Percentiles rank a stretch among this genome's conserved stretches.
These are phyloP conservation scores for Canis aureus DNA, from an alignment of 2,113 vertebrate species.

Conservation along the genomic window DNA sequence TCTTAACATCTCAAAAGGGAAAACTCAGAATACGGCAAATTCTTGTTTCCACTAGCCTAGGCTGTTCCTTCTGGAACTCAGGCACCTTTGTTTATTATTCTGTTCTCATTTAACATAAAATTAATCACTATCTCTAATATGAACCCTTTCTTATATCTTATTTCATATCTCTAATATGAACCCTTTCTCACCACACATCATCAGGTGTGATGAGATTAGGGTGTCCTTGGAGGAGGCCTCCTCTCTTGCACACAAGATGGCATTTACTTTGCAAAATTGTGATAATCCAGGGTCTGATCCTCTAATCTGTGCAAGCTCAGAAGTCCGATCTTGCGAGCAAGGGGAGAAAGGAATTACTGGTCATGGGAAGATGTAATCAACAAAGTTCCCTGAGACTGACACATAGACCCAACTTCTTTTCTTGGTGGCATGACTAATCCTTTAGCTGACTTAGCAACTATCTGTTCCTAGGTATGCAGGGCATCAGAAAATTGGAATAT, in stretches of 20 bases:
- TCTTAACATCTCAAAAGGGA: not conserved
- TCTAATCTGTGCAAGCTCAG: not conserved
- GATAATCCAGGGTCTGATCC: not conserved
- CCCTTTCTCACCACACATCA: no score
- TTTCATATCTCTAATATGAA: not conserved
- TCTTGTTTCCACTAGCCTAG: not conserved
- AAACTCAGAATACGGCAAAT: not conserved
- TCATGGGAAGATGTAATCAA: not conserved
- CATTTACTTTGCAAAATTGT: not conserved
- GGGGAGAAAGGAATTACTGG: not conserved
- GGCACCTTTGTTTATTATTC: not conserved
- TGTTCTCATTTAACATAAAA: not conserved
- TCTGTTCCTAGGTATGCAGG: not conserved
- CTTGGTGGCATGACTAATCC: not conserved
- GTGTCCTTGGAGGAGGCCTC: not conserved
- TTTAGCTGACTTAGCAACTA: not conserved
- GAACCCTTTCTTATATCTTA: no score
- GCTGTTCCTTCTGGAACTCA: not conserved
- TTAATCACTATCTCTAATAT: not conserved
- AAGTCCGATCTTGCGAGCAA: constrained; percentile 18
- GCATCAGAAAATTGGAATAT: not conserved
- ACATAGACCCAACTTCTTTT: not conserved
- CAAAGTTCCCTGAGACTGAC: not conserved
- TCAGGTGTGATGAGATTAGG: not conserved
- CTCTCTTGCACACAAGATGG: not conserved